Percentiles rank a stretch among this genome's conserved stretches.
These are phyloP conservation scores for Nipponia nippon DNA, from an alignment of 2,113 vertebrate species.

Conservation along the genomic window DNA sequence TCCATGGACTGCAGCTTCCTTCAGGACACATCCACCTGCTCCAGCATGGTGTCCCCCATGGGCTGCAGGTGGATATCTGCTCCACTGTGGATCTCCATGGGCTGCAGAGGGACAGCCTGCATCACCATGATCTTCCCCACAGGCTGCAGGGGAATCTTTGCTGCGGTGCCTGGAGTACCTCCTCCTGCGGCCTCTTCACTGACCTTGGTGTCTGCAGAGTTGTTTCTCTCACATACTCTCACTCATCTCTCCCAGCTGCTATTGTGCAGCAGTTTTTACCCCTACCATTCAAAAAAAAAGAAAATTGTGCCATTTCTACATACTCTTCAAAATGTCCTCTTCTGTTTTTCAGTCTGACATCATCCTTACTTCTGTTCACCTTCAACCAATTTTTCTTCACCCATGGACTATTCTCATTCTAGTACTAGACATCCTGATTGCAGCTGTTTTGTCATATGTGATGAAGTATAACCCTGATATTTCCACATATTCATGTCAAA, in stretches of 20 bases:
- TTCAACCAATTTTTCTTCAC: not conserved
- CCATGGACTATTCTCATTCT: not conserved
- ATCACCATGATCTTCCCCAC: not conserved
- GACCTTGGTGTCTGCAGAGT: not conserved
- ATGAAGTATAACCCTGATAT: not conserved
- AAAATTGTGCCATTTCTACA: not conserved
- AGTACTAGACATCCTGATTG: not conserved
- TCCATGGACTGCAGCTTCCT: not conserved
- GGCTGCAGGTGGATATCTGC: not conserved
- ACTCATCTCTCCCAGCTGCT: not conserved
- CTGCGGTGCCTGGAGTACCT: fast-evolving
- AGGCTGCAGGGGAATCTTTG: not conserved
- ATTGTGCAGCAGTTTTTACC: not conserved
- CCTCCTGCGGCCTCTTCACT: not conserved
- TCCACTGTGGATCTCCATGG: not conserved
- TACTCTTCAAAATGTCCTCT: not conserved
- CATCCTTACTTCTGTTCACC: not conserved
- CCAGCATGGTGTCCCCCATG: fast-evolving
- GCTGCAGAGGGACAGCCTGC: not conserved
- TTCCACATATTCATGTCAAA: not conserved
- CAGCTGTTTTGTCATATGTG: not conserved
- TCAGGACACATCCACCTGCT: not conserved
- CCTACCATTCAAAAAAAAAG: not conserved
- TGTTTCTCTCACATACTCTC: not conserved
- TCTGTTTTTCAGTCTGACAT: not conserved